These are phyloP conservation scores for Chaetura pelagica DNA, from an alignment of 2,113 vertebrate species.

Conservation along the genomic window DNA sequence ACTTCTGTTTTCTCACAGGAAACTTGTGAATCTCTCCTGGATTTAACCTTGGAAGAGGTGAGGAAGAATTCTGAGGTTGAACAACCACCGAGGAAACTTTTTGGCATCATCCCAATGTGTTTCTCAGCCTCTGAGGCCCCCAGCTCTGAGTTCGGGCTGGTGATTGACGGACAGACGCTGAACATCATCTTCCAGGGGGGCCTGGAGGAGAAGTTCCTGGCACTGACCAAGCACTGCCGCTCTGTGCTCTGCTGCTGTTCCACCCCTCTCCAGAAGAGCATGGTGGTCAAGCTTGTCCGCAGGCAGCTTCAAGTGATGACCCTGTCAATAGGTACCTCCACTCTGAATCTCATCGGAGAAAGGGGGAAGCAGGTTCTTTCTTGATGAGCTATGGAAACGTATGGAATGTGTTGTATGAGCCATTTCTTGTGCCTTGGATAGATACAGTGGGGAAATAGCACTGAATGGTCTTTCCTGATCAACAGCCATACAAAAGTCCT, in stretches of 20 bases:
- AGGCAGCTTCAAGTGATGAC: slow-evolving; percentile 86
- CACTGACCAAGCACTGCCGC: slow-evolving; percentile 78
- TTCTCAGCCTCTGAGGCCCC: background rate
- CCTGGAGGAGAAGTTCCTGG: slow-evolving; percentile 85
- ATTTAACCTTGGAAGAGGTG: slow-evolving; percentile 86
- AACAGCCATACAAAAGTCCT: background rate
- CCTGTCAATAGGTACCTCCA: slow-evolving; percentile 83
- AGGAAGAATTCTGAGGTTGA: slow-evolving; percentile 57
- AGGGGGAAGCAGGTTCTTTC: background rate
- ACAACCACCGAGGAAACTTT: slow-evolving; percentile 24
- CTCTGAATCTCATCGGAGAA: background rate
- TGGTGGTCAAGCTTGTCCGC: slow-evolving; percentile 85
- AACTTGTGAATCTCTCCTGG: slow-evolving; percentile 85
- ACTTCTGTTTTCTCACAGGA: slow-evolving; percentile 73
- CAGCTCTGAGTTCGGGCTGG: slow-evolving; percentile 78
- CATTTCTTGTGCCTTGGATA: background rate
- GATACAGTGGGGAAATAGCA: background rate
- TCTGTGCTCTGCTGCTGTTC: slow-evolving; percentile 90
- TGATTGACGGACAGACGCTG: slow-evolving; percentile 87
- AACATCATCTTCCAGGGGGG: slow-evolving; percentile 79
- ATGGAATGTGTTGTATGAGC: accelerated
- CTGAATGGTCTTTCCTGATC: background rate
- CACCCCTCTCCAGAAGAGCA: slow-evolving; percentile 91
- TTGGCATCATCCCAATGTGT: slow-evolving; percentile 17
- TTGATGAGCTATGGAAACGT: background rate